Evolutionary conservation across 2,797 vertebrate genomes (phyloP).

Genomic region (Catostomus latipinnis): DNA sequence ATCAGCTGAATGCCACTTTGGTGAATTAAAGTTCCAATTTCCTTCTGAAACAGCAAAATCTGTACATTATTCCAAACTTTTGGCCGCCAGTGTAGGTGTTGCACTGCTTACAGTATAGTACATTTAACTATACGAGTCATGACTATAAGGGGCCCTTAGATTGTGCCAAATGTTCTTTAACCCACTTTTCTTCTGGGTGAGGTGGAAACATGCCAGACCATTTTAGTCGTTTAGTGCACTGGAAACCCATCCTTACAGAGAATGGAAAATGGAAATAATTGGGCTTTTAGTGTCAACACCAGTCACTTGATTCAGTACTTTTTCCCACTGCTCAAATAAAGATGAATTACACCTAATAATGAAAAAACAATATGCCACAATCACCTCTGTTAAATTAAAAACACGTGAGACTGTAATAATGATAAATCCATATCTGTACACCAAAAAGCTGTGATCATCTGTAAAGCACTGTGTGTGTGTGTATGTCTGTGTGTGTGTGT

Average conservation of each 20-base stretch:
- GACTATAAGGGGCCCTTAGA: conserved; percentile 2
- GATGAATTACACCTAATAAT: neutral
- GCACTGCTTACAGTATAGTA: neutral
- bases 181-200: conserved; percentile 17
- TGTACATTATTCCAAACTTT: too few species aligned
- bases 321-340: neutral
- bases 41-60: too few species aligned
- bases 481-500: too few species aligned
- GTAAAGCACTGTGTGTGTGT: neutral
- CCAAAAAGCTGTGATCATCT: neutral
- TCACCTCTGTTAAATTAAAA: neutral
- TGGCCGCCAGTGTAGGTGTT: neutral
- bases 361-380: neutral
- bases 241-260: neutral
- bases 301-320: conserved; percentile 5
- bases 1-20: too few species aligned
- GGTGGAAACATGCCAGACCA: conserved; percentile 1
- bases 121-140: neutral
- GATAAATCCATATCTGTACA: neutral
- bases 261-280: conserved; percentile 33
- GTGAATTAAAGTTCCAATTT: too few species aligned
- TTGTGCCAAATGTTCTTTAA: conserved; percentile 35
- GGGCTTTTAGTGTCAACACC: conserved; percentile 22
- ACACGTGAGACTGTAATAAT: neutral
- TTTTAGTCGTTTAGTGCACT: conserved; percentile 20